phyloP scores from a whole-genome alignment of 2,888 invertebrate species.

The Dusona sp. region DNA sequence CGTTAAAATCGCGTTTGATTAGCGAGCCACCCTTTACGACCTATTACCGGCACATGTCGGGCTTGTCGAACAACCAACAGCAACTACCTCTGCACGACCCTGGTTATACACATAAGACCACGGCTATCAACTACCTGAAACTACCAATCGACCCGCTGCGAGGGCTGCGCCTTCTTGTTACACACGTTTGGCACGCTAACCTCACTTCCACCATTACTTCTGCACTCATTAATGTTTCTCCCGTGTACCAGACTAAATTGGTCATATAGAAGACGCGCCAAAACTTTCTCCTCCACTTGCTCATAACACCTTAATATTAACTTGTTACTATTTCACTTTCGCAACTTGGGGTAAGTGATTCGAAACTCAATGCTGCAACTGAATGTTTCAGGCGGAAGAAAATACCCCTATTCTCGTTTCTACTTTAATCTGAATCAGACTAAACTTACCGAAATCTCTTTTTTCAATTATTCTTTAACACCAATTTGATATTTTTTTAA shows the following conservation, averaged over 20 bases:
- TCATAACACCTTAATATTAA: constrained; percentile 8
- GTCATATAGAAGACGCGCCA: not conserved
- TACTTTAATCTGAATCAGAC: not conserved
- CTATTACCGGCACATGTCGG: constrained; percentile 71
- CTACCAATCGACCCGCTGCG: constrained; percentile 50
- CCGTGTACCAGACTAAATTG: not conserved
- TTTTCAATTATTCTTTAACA: not conserved
- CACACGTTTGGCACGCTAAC: constrained; percentile 33
- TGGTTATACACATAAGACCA: constrained; percentile 36
- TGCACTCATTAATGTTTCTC: constrained; percentile 19
- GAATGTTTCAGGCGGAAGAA: not conserved
- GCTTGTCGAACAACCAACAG: constrained; percentile 68
- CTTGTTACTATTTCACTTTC: not conserved
- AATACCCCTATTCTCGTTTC: not conserved
- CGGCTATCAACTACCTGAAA: constrained; percentile 64
- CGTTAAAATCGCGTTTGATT: constrained; percentile 76
- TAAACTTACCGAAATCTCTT: not conserved
- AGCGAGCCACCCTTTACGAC: constrained; percentile 73
- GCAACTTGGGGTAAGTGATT: not conserved
- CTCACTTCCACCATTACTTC: constrained; percentile 20
- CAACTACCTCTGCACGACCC: constrained; percentile 32
- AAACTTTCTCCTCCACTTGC: not conserved
- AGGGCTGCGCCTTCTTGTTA: constrained; percentile 33
- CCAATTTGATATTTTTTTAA: not conserved
- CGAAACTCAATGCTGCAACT: not conserved